Evolutionary conservation across 2,113 vertebrate genomes (phyloP).

Genomic region (Ceuthmochares aereus): DNA sequence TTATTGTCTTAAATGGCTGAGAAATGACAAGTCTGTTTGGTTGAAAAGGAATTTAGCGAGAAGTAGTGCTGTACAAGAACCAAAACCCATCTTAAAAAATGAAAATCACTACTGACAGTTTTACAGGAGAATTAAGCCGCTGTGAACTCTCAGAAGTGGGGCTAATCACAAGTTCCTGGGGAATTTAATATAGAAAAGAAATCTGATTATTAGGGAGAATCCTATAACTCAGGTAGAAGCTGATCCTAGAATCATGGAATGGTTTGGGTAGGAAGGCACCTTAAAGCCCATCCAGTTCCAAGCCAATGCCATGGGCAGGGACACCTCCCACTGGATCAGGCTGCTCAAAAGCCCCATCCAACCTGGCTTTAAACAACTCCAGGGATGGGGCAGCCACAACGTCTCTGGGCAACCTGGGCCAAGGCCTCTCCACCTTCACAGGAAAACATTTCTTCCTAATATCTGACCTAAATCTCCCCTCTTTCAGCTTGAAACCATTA

Average conservation of each 20-base stretch:
- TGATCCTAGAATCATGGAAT: background rate
- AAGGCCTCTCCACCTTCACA: too few species aligned
- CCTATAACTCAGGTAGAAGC: background rate
- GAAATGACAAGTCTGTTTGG: slow-evolving; percentile 67
- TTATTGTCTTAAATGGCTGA: slow-evolving; percentile 63
- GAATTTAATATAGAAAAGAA: slow-evolving; percentile 40
- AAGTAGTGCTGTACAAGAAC: slow-evolving; percentile 47
- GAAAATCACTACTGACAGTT: slow-evolving; percentile 66
- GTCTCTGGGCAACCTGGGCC: too few species aligned
- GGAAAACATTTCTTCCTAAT: too few species aligned
- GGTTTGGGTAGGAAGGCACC: too few species aligned
- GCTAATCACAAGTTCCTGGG: slow-evolving; percentile 71
- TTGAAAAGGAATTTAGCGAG: slow-evolving; percentile 50
- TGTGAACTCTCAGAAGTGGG: slow-evolving; percentile 58
- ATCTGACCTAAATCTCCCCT: too few species aligned
- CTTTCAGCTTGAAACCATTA: too few species aligned
- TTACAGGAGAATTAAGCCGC: slow-evolving; percentile 71
- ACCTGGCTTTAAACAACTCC: too few species aligned
- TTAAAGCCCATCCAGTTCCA: too few species aligned
- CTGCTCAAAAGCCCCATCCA: too few species aligned
- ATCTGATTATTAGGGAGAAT: slow-evolving; percentile 11
- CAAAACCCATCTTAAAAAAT: slow-evolving; percentile 34
- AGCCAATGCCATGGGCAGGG: too few species aligned
- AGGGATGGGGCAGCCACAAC: too few species aligned
- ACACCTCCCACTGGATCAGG: too few species aligned